A percentile compares a stretch with the other conserved stretches of the same genome.
Evolutionary conservation across 2,113 vertebrate genomes (phyloP).

Genomic region (Notothenia rossii): DNA sequence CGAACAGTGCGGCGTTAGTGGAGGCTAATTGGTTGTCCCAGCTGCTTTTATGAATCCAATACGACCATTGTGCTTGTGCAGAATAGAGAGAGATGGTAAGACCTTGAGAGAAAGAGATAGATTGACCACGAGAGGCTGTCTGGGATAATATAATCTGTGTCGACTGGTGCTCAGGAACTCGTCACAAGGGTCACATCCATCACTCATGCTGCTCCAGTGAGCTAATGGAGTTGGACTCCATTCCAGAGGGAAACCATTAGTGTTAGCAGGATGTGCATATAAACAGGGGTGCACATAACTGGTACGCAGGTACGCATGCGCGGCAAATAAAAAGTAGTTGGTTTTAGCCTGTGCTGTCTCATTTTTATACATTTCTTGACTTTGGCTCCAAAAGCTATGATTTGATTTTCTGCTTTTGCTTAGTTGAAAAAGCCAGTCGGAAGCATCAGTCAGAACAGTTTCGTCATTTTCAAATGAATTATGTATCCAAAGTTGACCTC

Average conservation of each 20-base stretch:
- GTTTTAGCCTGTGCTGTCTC: too few relatives aligned
- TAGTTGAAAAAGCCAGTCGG: neutral
- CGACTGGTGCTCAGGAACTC: constrained; percentile 20
- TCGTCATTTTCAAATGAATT: neutral
- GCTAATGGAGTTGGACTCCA: constrained; percentile 62
- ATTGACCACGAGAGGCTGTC: constrained; percentile 19
- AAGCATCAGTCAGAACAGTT: neutral
- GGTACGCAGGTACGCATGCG: too few relatives aligned
- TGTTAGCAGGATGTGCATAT: constrained; percentile 12
- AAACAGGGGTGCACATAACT: constrained; percentile 8
- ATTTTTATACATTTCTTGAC: too few relatives aligned
- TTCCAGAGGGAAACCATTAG: constrained; percentile 35
- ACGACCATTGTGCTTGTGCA: constrained; percentile 10
- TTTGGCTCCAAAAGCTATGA: neutral
- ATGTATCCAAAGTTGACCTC: neutral
- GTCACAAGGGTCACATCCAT: constrained; percentile 57
- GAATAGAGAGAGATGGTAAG: constrained; percentile 8
- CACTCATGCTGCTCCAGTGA: constrained; percentile 39
- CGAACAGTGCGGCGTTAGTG: neutral
- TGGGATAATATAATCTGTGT: constrained; percentile 66
- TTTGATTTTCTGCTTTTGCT: neutral
- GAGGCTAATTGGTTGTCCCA: constrained; percentile 43
- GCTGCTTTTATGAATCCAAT: constrained; percentile 43
- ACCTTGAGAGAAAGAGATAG: constrained; percentile 16
- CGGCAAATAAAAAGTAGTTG: too few relatives aligned